Evolutionary conservation across 1,140 invertebrate species (phyloP), one percentile per base, ranked within the genome.

Genomic region (Globodera rostochiensis): DNA sequence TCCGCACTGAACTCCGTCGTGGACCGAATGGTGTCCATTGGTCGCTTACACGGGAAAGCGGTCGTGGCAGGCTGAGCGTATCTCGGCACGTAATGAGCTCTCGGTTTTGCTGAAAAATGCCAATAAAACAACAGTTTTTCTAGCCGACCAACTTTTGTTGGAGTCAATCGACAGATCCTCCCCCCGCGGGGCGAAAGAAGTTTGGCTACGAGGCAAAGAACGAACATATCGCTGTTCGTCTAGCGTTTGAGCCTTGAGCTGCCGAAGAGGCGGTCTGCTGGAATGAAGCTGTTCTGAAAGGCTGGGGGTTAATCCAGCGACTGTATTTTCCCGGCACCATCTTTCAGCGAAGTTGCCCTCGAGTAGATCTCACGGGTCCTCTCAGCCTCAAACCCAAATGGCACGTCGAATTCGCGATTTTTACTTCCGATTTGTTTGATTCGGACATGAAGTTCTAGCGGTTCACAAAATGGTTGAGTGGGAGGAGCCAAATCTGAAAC

Each of bases 381-480:
- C 25, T 71, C 69, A 69, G 60, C 45, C 69, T 78, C 49, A 69
- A 60, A 60, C 15, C 57, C 57, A 60, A 60, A 60, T 19, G 57
- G 57, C 4, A 60, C 9, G 9, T 19, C 57, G 15, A 60, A 60
- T 0, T 60, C 57, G 69, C 6, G 21, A 11, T 25, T 70, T 47
- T 67, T 78, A 57, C 69, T 19, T 46, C 4, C 9, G 64, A 78
- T 9, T 46, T 78, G 50, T 50, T 64, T 78, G n/a, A 78, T 78
- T 25, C n/a, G 76, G 21, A 78, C 76, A 69, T 78, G 76, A 21
- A 78, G 46, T 78, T 78, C 76, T 9, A 78, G 50, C 19, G 60
- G 76, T 25, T 7, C 45, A 60, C 13, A 6, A 69, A 46, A 4
- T 46, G 50, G 9, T 21, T 69, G 25, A 47, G 25, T 25, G 25